phyloP scores from a whole-genome alignment of 53 echinoderm and acorn worm genomes.

The Echinometra lucunter region DNA sequence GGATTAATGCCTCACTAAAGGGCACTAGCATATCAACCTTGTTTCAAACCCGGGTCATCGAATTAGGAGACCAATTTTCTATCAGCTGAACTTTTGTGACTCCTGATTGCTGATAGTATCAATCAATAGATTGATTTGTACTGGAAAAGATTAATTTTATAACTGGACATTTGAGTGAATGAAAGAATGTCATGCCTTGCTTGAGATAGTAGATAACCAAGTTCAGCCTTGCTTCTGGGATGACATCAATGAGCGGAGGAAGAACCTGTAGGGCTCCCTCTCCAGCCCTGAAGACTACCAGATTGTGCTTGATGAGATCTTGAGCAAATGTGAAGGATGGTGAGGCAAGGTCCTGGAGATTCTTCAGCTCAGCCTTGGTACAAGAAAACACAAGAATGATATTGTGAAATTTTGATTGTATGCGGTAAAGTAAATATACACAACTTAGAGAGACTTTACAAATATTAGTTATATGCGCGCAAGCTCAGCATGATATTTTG shows the following conservation, averaged over 20 bases:
- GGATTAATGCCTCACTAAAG: too few species aligned
- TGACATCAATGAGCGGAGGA: slow-evolving; percentile 98
- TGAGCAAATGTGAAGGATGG: slow-evolving; percentile 98
- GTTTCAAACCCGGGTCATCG: too few species aligned
- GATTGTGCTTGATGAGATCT: slow-evolving; percentile 98
- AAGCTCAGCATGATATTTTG: not conserved
- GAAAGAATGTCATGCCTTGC: slow-evolving; percentile 78
- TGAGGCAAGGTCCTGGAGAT: slow-evolving; percentile 95
- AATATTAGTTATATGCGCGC: not conserved
- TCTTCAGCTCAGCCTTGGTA: slow-evolving; percentile 93
- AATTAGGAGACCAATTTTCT: too few species aligned
- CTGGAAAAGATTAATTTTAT: too few species aligned
- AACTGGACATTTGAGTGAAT: too few species aligned
- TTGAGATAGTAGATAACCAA: slow-evolving; percentile 98
- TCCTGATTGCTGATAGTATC: too few species aligned
- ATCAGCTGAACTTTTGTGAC: too few species aligned
- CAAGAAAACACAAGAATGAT: not conserved
- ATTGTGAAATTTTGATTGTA: not conserved
- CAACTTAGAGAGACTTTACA: too few species aligned
- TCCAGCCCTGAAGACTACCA: slow-evolving; percentile 95
- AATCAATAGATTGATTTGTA: too few species aligned
- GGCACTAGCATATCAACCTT: too few species aligned
- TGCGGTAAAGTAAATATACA: not conserved
- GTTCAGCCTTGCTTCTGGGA: slow-evolving; percentile 97
- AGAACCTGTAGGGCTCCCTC: slow-evolving; percentile 95